phyloP scores from a whole-genome alignment of 1,140 invertebrate species.

The Mamestra configurata region DNA sequence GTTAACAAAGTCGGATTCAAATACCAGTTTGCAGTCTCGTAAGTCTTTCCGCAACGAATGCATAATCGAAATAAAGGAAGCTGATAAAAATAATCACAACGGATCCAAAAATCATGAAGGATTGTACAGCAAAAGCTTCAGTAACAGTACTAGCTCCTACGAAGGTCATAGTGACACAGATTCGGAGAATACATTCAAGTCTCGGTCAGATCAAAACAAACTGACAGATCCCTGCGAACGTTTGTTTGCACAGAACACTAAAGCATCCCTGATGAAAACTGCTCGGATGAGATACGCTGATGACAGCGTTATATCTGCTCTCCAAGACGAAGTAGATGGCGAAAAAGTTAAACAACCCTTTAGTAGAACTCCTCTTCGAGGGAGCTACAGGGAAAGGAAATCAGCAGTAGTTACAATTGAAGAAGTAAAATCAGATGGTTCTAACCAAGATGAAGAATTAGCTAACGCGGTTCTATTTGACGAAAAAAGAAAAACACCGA shows the following conservation, averaged over 20 bases:
- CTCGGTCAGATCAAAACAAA: conserved; percentile 68
- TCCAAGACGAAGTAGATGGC: conserved; percentile 80
- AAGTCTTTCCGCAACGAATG: conserved; percentile 81
- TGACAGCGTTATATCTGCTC: conserved; percentile 70
- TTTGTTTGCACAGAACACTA: conserved; percentile 88
- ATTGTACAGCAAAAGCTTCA: conserved; percentile 81
- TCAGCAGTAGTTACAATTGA: conserved; percentile 82
- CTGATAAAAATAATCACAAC: conserved; percentile 66
- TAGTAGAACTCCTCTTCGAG: conserved; percentile 80
- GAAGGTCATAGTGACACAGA: conserved; percentile 89
- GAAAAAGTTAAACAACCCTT: conserved; percentile 80
- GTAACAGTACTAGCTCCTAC: conserved; percentile 88
- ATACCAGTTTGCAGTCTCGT: conserved; percentile 82
- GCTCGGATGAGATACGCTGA: conserved; percentile 88
- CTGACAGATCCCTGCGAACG: conserved; percentile 79
- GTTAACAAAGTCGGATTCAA: conserved; percentile 83
- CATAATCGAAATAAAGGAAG: conserved; percentile 85
- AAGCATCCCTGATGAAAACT: conserved; percentile 89
- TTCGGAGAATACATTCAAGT: conserved; percentile 82
- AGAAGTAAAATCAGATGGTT: conserved; percentile 80
- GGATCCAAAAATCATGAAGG: conserved; percentile 70
- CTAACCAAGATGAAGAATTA: conserved; percentile 74
- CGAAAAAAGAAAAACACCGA: conserved; percentile 73
- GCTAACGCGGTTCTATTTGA: conserved; percentile 69
- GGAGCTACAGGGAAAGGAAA: conserved; percentile 85